These are phyloP conservation scores for Dinothrombium tinctorium DNA, from an alignment of 1,140 invertebrate genomes.

Conservation along the genomic window DNA sequence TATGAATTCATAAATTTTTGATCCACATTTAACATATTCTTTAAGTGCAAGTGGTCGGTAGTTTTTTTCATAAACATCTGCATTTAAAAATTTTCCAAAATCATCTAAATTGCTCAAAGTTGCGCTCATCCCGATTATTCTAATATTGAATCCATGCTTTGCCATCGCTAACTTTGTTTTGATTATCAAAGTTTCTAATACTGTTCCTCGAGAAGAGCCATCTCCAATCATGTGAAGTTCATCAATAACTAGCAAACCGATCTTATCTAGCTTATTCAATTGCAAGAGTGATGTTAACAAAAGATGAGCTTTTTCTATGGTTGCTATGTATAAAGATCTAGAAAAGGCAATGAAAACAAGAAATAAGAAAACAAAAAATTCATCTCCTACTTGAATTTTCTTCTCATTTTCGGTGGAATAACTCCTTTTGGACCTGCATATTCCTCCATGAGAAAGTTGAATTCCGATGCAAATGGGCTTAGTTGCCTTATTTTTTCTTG, in stretches of 20 bases:
- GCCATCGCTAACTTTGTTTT: slow-evolving; percentile 37
- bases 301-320: slow-evolving; percentile 75
- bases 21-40: slow-evolving; percentile 56
- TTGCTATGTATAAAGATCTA: slow-evolving; percentile 70
- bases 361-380: too few species aligned
- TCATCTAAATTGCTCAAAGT: slow-evolving; percentile 77
- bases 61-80: slow-evolving; percentile 51
- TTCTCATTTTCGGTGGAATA: slow-evolving; percentile 47
- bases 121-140: slow-evolving; percentile 88
- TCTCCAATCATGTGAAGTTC: slow-evolving; percentile 83
- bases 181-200: slow-evolving; percentile 52
- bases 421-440: slow-evolving; percentile 71
- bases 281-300: slow-evolving; percentile 65
- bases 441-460: slow-evolving; percentile 76
- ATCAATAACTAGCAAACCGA: slow-evolving; percentile 69
- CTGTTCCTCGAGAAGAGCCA: slow-evolving; percentile 44
- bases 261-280: slow-evolving; percentile 34
- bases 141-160: slow-evolving; percentile 19
- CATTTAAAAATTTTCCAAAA: slow-evolving; percentile 34
- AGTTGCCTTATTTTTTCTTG: slow-evolving; percentile 64
- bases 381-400: too few species aligned
- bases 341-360: too few species aligned
- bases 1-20: slow-evolving; percentile 41
- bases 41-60: slow-evolving; percentile 68
- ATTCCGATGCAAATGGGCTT: slow-evolving; percentile 53